phyloP scores from a whole-genome alignment of 2,113 vertebrate genomes.

The Sinosuthora webbiana region DNA sequence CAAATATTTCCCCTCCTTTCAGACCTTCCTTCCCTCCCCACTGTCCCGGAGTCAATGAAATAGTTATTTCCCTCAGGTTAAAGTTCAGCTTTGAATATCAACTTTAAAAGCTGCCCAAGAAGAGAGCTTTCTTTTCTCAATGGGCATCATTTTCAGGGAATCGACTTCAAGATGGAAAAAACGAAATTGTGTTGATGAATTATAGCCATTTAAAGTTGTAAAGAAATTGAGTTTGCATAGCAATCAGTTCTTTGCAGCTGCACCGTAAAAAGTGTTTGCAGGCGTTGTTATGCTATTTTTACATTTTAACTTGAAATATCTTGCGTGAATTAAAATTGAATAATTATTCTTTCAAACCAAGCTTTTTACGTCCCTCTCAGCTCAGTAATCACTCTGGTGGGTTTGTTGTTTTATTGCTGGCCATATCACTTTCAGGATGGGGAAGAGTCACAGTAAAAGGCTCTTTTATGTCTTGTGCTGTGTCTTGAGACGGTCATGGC shows the following conservation, averaged over 20 bases:
- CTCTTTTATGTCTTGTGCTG: neutral
- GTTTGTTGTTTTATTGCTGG: conserved; percentile 25
- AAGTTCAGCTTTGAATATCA: conserved; percentile 56
- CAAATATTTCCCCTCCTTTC: neutral
- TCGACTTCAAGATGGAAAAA: neutral
- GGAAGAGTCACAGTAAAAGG: neutral
- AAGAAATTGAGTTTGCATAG: neutral
- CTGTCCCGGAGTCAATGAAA: conserved; percentile 28
- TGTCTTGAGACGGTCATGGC: neutral
- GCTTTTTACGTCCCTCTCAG: neutral
- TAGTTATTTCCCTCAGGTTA: conserved; percentile 36
- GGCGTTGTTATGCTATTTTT: neutral
- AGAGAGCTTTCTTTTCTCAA: conserved; percentile 4
- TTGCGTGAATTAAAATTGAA: neutral
- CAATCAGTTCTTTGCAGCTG: neutral
- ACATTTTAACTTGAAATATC: neutral
- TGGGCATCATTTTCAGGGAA: neutral
- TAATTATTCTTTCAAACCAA: neutral
- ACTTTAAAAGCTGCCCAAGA: conserved; percentile 43
- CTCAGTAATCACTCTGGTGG: neutral
- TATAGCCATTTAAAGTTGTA: neutral
- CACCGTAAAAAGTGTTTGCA: neutral
- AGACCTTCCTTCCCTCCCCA: neutral
- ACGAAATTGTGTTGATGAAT: neutral
- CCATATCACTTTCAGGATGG: neutral